These are phyloP conservation scores for Tachypleus tridentatus DNA, from an alignment of 1,140 invertebrate species.

Conservation along the genomic window DNA sequence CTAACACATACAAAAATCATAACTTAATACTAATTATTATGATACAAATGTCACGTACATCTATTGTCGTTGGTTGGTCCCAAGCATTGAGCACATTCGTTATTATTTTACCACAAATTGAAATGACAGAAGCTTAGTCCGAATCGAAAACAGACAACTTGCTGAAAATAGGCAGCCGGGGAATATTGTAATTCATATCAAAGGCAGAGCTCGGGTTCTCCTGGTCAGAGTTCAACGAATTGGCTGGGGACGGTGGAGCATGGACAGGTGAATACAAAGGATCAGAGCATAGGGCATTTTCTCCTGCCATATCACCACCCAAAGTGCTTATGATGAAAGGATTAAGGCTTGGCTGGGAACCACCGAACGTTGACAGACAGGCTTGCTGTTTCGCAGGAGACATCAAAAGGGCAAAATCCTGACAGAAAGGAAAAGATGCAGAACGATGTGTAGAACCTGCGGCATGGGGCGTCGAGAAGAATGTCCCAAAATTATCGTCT, in stretches of 20 bases:
- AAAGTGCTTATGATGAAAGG: neutral
- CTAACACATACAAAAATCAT: no score
- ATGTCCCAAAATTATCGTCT: conserved; percentile 42
- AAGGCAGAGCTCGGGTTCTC: conserved; percentile 5
- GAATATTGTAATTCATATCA: conserved; percentile 7
- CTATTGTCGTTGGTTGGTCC: no score
- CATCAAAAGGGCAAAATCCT: neutral
- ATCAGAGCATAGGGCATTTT: neutral
- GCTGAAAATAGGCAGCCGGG: conserved; percentile 19
- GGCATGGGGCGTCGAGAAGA: conserved; percentile 11
- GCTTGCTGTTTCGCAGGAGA: conserved; percentile 4
- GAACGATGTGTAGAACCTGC: neutral
- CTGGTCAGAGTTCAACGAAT: conserved; percentile 17
- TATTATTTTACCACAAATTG: no score
- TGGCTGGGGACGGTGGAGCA: conserved; percentile 13
- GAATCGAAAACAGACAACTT: conserved; percentile 9
- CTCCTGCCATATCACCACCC: neutral
- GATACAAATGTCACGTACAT: no score
- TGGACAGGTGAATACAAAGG: conserved; percentile 6
- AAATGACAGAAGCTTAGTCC: neutral
- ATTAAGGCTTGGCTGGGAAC: neutral
- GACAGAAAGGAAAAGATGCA: conserved; percentile 1
- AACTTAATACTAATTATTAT: no score
- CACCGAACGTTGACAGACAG: neutral
- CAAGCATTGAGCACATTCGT: no score